Evolutionary conservation across 2,113 vertebrate genomes (phyloP).

Genomic region (Elephantulus edwardii): DNA sequence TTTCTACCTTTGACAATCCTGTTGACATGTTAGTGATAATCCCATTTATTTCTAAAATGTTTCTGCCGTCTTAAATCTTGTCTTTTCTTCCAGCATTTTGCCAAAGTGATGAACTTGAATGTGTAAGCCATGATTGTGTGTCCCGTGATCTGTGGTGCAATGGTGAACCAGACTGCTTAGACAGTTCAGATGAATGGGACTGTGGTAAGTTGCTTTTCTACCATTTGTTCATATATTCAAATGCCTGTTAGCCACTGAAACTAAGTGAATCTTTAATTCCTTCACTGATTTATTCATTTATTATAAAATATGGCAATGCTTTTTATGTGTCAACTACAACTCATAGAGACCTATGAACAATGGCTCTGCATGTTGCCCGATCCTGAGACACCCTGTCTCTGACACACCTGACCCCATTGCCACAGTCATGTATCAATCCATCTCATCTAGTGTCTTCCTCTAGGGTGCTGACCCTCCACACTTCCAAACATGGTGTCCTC

Average conservation of each 20-base stretch:
- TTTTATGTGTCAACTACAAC: too few relatives aligned
- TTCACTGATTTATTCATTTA: not conserved
- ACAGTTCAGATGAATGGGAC: conserved; percentile 96
- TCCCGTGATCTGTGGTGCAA: conserved; percentile 93
- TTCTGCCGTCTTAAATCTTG: not conserved
- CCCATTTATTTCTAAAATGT: not conserved
- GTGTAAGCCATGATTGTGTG: conserved; percentile 93
- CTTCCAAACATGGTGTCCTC: too few relatives aligned
- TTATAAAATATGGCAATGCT: not conserved
- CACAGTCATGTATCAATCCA: too few relatives aligned
- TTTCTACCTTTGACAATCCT: not conserved
- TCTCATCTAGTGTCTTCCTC: too few relatives aligned
- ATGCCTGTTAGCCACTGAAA: not conserved
- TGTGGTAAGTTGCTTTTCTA: conserved; percentile 87
- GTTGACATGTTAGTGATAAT: not conserved
- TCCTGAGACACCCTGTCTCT: too few relatives aligned
- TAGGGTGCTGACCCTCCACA: too few relatives aligned
- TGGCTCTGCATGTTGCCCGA: too few relatives aligned
- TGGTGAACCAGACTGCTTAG: conserved; percentile 89
- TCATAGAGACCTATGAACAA: too few relatives aligned
- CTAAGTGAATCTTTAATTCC: not conserved
- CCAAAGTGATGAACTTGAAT: conserved; percentile 89
- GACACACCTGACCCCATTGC: too few relatives aligned
- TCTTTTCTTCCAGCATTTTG: conserved; percentile 87
- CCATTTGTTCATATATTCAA: not conserved